A percentile compares a stretch with the other conserved stretches of the same genome.
phyloP scores from a whole-genome alignment of 2,113 vertebrate species.

The Strix uralensis region DNA sequence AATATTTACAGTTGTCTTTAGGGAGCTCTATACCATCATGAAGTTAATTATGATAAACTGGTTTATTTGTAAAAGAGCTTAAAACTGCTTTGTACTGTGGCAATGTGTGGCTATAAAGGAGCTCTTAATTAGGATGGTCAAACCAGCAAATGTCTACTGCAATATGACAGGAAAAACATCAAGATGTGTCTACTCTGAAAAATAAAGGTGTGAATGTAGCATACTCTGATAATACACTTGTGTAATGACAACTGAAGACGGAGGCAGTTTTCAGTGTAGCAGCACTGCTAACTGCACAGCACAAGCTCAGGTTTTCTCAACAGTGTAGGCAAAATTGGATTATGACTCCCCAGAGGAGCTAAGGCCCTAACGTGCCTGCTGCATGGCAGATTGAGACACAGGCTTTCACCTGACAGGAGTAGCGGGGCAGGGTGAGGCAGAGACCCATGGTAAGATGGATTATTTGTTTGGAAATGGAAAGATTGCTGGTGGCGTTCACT shows the following conservation, averaged over 20 bases:
- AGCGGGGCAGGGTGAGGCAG: background rate
- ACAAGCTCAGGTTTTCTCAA: background rate
- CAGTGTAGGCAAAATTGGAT: background rate
- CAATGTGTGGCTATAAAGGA: background rate
- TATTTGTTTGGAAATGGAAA: background rate
- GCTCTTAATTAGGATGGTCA: background rate
- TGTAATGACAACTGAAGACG: background rate
- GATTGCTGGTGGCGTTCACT: background rate
- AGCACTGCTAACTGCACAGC: background rate
- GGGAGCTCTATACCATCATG: background rate
- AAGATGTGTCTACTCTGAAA: background rate
- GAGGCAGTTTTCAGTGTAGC: background rate
- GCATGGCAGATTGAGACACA: rapidly evolving
- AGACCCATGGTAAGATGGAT: background rate
- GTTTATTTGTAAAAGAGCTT: slow-evolving; percentile 48
- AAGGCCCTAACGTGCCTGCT: too few relatives aligned
- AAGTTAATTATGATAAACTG: slow-evolving; percentile 57
- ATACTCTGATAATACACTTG: background rate
- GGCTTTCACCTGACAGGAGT: background rate
- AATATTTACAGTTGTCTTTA: slow-evolving; percentile 58
- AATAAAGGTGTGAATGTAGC: background rate
- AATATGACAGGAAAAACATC: background rate
- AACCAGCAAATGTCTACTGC: background rate
- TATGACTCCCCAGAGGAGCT: background rate
- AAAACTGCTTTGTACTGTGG: background rate